Conservation (phyloP, 2,888 invertebrate species). For the Melanargia galathea region DNA sequence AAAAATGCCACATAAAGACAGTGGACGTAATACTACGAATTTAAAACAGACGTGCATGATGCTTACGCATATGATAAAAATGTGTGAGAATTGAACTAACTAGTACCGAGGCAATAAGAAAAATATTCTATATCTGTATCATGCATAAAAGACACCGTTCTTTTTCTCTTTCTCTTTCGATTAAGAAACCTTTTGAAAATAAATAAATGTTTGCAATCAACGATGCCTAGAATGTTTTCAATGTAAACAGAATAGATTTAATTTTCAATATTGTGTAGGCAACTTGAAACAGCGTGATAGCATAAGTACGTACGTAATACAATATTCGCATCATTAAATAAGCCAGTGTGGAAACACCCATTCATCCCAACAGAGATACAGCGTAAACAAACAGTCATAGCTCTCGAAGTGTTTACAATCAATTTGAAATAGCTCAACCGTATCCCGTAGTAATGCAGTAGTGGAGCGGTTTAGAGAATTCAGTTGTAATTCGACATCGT, state of each 20-base stretch:
- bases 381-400: slow-evolving; percentile 24
- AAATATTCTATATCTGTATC: not conserved
- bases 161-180: too few species aligned
- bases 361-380: slow-evolving; percentile 10
- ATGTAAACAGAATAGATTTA: not conserved
- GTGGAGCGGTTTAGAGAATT: slow-evolving; percentile 25
- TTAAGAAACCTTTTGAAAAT: too few species aligned
- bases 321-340: not conserved
- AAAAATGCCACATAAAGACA: not conserved
- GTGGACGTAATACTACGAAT: not conserved
- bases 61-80: not conserved
- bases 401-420: slow-evolving; percentile 21
- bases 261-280: not conserved
- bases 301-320: not conserved
- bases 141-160: too few species aligned
- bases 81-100: not conserved
- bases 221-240: not conserved
- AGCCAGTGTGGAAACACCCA: slow-evolving; percentile 12
- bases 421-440: slow-evolving; percentile 24
- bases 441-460: slow-evolving; percentile 24
- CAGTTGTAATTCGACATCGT: slow-evolving; percentile 31
- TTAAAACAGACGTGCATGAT: not conserved
- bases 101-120: not conserved
- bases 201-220: too few species aligned
- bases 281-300: not conserved